Conservation (phyloP, 2,113 vertebrate species). For the Larimichthys polyactis region DNA sequence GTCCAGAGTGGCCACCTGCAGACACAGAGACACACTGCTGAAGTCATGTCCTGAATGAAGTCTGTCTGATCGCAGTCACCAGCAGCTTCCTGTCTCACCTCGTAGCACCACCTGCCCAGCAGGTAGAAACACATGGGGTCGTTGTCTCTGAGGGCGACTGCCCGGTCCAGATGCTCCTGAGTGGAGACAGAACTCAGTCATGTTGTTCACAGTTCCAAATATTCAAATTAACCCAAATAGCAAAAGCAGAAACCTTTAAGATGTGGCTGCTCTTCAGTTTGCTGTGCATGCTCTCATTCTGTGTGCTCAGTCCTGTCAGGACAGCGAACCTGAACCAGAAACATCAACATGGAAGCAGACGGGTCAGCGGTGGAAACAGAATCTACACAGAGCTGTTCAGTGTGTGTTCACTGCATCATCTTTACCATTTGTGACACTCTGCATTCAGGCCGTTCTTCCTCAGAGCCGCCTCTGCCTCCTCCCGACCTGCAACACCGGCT, state of each 20-base stretch:
- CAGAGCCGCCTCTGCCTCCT: slow-evolving; percentile 87
- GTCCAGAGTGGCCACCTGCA: slow-evolving; percentile 89
- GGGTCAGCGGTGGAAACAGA: neutral
- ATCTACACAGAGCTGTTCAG: neutral
- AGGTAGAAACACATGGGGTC: slow-evolving; percentile 83
- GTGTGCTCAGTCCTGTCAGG: slow-evolving; percentile 63
- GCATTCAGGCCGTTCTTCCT: slow-evolving; percentile 86
- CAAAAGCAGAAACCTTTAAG: slow-evolving; percentile 75
- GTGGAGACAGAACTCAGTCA: neutral
- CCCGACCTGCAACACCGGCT: slow-evolving; percentile 85
- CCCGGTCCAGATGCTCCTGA: slow-evolving; percentile 83
- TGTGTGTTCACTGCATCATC: slow-evolving; percentile 16
- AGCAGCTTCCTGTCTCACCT: slow-evolving; percentile 65
- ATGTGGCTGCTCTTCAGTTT: slow-evolving; percentile 82
- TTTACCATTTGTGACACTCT: slow-evolving; percentile 92
- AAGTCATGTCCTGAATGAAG: neutral
- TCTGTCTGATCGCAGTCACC: neutral
- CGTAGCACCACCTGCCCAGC: slow-evolving; percentile 84
- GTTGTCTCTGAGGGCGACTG: slow-evolving; percentile 71
- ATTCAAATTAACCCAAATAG: neutral
- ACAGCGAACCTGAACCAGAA: slow-evolving; percentile 78
- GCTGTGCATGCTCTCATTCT: slow-evolving; percentile 78
- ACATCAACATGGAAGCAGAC: neutral
- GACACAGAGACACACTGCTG: neutral
- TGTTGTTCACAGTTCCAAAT: neutral